Base-by-base conservation (phyloP, 2,888 invertebrate genomes). In the Seira sanloemensis region DNA sequence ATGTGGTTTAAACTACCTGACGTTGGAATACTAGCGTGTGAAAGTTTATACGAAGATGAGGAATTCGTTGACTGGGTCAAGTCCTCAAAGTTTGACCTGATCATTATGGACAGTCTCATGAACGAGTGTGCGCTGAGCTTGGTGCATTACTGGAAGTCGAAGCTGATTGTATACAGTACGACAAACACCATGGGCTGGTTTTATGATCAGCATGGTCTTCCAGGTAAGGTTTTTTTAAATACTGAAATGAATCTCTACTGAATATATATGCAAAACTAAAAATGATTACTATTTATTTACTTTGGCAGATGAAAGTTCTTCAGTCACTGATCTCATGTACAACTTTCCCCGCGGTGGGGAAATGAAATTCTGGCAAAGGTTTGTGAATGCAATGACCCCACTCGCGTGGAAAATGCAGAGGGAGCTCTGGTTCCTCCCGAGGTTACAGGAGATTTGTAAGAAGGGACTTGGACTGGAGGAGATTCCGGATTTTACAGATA, bases 51-150 rank as follows among this genome's bases (percentile, higher is more conserved):
- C 19, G 21, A 50, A 12, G 80, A 81, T 18, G 21, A 16, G 1
- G 84, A 83, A 62, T 81, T 81, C 66, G 2, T 86, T 5, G 23
- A 69, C 0, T 88, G 86, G 87, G 69, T 86, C 1, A 62, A 62
- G 12, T 2, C 1, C 2, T 73, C 78, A 7, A 77, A 77, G 23
- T 86, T 86, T 75, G 89, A 89, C 69, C 46, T 88, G 2, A 86
- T 89, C 0, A 25, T 89, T 18, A 50, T 88, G 5, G 88, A 88
- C 19, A 27, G 76, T 16, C 21, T 87, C 0, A 68, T 80, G 9
- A 85, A 86, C 27, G 89, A 89, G 9, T 84, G 86, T 72, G 87
- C 72, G 2, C 65, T 79, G 26, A 88, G 84, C 1, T 12, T 88
- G 37, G 84, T 82, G 0, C 72, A 85, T 12, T 84, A 78, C 21